Conservation (phyloP, 2,888 invertebrate genomes). For the Cantharis lateralis region DNA sequence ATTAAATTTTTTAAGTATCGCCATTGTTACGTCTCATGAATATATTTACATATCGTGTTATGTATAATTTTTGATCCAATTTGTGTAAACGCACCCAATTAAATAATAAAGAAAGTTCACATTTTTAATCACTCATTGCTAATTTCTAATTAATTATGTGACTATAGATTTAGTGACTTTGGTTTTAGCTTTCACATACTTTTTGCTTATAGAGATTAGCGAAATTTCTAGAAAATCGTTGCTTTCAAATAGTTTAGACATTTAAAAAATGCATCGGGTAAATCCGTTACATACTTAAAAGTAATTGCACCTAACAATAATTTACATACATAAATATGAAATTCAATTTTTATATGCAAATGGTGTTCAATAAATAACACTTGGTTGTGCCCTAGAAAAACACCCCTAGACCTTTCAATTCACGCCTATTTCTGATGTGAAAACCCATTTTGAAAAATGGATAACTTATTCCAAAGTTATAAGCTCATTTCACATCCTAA, state of each 20-base stretch:
- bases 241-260: slow-evolving; percentile 15
- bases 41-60: background rate
- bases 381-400: slow-evolving; percentile 38
- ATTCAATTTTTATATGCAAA: slow-evolving; percentile 37
- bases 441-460: slow-evolving; percentile 67
- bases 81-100: background rate
- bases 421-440: slow-evolving; percentile 63
- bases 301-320: slow-evolving; percentile 19
- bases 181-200: slow-evolving; percentile 37
- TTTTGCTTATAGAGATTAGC: slow-evolving; percentile 25
- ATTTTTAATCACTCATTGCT: slow-evolving; percentile 15
- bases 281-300: slow-evolving; percentile 12
- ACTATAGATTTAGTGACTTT: slow-evolving; percentile 29
- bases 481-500: slow-evolving; percentile 45
- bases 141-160: slow-evolving; percentile 29
- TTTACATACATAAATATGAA: slow-evolving; percentile 35
- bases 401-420: slow-evolving; percentile 59
- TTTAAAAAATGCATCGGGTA: background rate
- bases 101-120: background rate
- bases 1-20: background rate
- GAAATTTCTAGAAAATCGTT: slow-evolving; percentile 19
- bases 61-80: background rate
- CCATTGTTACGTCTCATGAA: background rate
- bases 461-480: slow-evolving; percentile 55
- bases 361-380: slow-evolving; percentile 54